These are phyloP conservation scores for Meiosimyza platycephala DNA, from an alignment of 2,888 invertebrate species.

Conservation along the genomic window DNA sequence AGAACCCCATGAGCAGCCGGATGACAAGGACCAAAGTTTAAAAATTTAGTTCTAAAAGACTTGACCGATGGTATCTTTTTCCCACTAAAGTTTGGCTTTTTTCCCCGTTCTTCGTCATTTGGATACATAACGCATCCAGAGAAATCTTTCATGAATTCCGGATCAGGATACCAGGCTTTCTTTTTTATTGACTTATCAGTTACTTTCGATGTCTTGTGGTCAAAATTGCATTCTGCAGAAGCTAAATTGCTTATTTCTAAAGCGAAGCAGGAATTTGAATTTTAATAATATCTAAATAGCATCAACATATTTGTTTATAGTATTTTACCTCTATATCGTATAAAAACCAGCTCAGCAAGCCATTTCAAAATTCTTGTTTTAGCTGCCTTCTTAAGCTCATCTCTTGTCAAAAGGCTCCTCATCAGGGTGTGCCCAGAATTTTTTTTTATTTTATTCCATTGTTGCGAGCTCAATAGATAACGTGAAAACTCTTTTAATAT, in stretches of 20 bases:
- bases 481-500: constrained; percentile 5
- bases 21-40: constrained; percentile 92
- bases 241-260: too few relatives aligned
- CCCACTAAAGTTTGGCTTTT: constrained; percentile 57
- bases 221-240: too few relatives aligned
- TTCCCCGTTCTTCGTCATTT: constrained; percentile 59
- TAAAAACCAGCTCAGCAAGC: constrained; percentile 1
- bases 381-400: not conserved
- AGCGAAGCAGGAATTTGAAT: too few relatives aligned
- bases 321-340: constrained; percentile 16
- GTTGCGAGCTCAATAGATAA: too few relatives aligned
- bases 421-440: not conserved
- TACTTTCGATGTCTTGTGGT: too few relatives aligned
- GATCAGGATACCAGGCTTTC: constrained; percentile 73
- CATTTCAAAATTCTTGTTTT: not conserved
- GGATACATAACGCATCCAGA: constrained; percentile 72
- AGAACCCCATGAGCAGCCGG: constrained; percentile 93
- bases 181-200: not conserved
- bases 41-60: constrained; percentile 73
- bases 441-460: too few relatives aligned
- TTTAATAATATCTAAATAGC: too few relatives aligned
- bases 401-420: not conserved
- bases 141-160: constrained; percentile 71
- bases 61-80: constrained; percentile 70
- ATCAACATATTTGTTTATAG: too few relatives aligned